These are phyloP conservation scores for Odontothrips loti DNA, from an alignment of 2,888 invertebrate genomes.

Conservation along the genomic window DNA sequence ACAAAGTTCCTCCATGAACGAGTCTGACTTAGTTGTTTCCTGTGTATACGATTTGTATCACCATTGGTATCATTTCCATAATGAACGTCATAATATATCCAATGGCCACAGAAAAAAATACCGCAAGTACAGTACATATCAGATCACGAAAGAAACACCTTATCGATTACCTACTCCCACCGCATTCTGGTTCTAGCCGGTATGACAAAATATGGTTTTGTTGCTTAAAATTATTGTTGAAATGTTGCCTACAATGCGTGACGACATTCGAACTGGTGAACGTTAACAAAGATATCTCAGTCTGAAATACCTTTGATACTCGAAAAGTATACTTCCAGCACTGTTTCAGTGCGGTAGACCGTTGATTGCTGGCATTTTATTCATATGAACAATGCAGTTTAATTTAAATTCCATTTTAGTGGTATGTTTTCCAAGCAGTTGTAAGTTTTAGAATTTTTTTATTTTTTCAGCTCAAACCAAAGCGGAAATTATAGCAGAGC, in stretches of 20 bases:
- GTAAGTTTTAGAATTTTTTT: slow-evolving; percentile 12
- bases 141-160: neutral
- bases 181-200: neutral
- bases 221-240: no score
- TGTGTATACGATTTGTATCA: neutral
- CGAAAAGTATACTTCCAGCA: neutral
- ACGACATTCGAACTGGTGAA: neutral
- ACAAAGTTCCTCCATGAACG: slow-evolving; percentile 23
- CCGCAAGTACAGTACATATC: slow-evolving; percentile 3
- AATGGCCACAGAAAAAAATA: neutral
- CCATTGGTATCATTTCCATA: neutral
- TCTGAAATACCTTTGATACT: neutral
- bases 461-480: slow-evolving; percentile 26
- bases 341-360: no score
- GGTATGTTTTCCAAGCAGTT: neutral
- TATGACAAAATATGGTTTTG: neutral
- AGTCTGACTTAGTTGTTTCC: slow-evolving; percentile 12
- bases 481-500: slow-evolving; percentile 26
- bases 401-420: neutral
- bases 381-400: neutral
- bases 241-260: no score
- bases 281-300: neutral
- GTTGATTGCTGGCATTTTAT: no score
- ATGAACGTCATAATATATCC: neutral
- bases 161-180: neutral